phyloP scores from a whole-genome alignment of 2,113 vertebrate genomes.

The Beaufortia kweichowensis region DNA sequence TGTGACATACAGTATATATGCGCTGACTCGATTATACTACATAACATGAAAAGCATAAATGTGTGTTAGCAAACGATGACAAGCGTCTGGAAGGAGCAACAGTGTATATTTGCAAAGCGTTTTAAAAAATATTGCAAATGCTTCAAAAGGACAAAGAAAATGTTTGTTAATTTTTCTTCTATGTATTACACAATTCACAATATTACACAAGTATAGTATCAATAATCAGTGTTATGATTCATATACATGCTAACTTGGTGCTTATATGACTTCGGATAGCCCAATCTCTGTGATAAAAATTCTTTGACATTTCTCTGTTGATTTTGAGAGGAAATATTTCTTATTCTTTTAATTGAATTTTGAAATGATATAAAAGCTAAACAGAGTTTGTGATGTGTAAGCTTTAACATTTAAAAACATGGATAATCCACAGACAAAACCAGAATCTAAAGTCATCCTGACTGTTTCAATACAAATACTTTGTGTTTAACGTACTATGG shows the following conservation, averaged over 20 bases:
- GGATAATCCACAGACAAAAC: not conserved
- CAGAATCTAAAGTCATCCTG: not conserved
- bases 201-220: not conserved
- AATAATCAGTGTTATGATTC: not conserved
- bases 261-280: not conserved
- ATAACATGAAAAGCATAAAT: slow-evolving; percentile 15
- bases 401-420: not conserved
- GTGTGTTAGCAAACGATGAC: slow-evolving; percentile 4
- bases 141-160: not conserved
- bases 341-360: no score
- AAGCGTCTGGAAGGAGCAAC: slow-evolving; percentile 8
- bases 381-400: no score
- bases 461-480: not conserved
- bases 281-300: not conserved
- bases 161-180: no score
- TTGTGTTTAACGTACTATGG: not conserved
- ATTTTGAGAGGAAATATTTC: not conserved
- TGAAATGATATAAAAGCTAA: not conserved
- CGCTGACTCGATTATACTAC: not conserved
- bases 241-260: not conserved
- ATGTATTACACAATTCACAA: no score
- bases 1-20: slow-evolving; percentile 11
- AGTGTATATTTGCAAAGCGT: slow-evolving; percentile 32
- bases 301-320: no score
- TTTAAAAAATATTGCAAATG: slow-evolving; percentile 18